Evolutionary conservation across 1,140 invertebrate species (phyloP), one percentile per base, ranked within the genome.

Genomic region (Portunus trituberculatus): DNA sequence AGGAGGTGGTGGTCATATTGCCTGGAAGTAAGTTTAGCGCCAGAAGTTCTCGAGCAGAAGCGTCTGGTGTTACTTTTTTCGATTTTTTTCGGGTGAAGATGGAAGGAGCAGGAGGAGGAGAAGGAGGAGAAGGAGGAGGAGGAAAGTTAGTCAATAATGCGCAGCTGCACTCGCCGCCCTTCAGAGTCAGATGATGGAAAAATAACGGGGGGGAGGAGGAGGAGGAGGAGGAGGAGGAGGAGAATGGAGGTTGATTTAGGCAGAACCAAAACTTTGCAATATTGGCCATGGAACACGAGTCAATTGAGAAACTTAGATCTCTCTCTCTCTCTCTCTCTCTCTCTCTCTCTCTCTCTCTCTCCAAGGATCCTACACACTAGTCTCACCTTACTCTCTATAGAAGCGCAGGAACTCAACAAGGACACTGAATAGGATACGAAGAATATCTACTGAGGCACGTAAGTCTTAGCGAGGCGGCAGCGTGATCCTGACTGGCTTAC

Each of bases 131-230:
- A 39, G 31, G 31, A 39, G 52, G 52, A 59, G 52, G 8, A 59
- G 52, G 52, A 92, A 46, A 92, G 12, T 90, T 90, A 16, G 88
- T 90, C 88, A 90, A 90, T 90, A 90, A 90, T 90, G 88, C 88
- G 46, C 88, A 90, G 45, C 88, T 48, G 88, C 88, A n/a, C 32
- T 25, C 32, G 0, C 7, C 12, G 25, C 14, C 45, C 88, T 90
- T 90, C 88, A 46, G 46, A 90, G 86, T 88, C 86, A 14, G 29
- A 32, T 45, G 46, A 88, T 88, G 86, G 86, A 88, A 39, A 88
- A 88, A 88, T 88, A 88, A 46, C 12, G 67, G 20, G 67, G 67
- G 20, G 59, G 59, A 76, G 59, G 59, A 76, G 25, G 67, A 76
- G 67, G 25, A n/a, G 16, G 67, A 76, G 67, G 67, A 76, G 67